Percentiles rank a stretch among this genome's conserved stretches.
These are phyloP conservation scores for Clupea harengus DNA, from an alignment of 2,113 vertebrate species.

Conservation along the genomic window DNA sequence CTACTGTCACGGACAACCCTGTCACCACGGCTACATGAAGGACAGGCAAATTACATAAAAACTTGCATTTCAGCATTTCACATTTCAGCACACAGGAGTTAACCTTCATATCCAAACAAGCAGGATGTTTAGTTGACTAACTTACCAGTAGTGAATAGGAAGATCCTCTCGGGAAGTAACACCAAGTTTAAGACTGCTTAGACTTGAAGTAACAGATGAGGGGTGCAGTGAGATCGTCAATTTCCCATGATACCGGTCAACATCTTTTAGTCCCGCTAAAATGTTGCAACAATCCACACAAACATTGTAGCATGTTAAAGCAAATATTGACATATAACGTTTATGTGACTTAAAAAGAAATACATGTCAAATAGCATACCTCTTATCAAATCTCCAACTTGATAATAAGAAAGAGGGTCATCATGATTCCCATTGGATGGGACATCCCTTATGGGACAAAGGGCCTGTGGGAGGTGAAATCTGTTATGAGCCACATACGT, in stretches of 20 bases:
- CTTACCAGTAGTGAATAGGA: conserved; percentile 87
- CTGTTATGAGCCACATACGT: accelerated
- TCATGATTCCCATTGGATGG: conserved; percentile 92
- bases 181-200: conserved; percentile 82
- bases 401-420: conserved; percentile 94
- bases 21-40: conserved; percentile 73
- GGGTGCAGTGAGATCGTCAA: conserved; percentile 83
- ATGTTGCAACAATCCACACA: neutral
- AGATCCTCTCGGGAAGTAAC: conserved; percentile 88
- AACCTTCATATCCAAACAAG: neutral
- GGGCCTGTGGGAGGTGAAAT: conserved; percentile 71
- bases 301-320: neutral
- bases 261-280: conserved; percentile 89
- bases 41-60: neutral
- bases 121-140: neutral
- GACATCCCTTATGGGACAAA: conserved; percentile 92
- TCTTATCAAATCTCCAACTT: conserved; percentile 89
- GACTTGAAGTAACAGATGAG: conserved; percentile 75
- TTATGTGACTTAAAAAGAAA: neutral
- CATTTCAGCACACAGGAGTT: neutral
- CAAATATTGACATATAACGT: neutral
- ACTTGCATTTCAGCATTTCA: neutral
- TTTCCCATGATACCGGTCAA: conserved; percentile 95
- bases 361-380: conserved; percentile 62
- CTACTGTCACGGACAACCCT: conserved; percentile 72